Base-by-base conservation (phyloP, 2,113 vertebrate species). In the Chaenocephalus aceratus region DNA sequence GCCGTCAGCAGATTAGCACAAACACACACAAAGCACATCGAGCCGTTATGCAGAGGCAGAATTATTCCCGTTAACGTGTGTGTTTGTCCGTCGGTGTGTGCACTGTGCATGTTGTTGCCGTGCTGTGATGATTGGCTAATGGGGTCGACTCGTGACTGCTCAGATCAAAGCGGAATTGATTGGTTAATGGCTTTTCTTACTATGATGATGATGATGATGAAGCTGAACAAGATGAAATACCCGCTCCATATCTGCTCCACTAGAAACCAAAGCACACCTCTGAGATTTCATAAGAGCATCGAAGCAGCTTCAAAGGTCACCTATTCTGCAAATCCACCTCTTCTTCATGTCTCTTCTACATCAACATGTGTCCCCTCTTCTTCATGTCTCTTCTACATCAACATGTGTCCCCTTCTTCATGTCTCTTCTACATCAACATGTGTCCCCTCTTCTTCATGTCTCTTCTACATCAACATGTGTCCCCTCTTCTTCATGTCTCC, bases 31-130 rank as follows among this genome's bases (percentile, higher is more conserved):
- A 9, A 77, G 48, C 54, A 56, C 80, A 48, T 63, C 18, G 69
- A 58, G 69, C 45, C 72, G 45, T 78, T 66, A 62, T 54, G 72
- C 62, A 72, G 56, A 60, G 6, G 59, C 77, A 80, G 79, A 23
- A 72, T 63, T 23, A 81, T 75, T 86, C 53, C 21, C 26, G 81
- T 83, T 78, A 49, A 56, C 18, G 57, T 56, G 46, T 60, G 4
- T 53, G 6, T 30, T 21, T 65, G 59, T 58, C 54, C 15, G 1
- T 67, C 58, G 6, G 52, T 68, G 5, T 64, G 80, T 30, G 62
- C 44, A 72, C 76, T 48, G 77, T 89, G 92, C 92, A 91, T 90
- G 91, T 75, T 5, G 71, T 87, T 75, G 84, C 84, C 74, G 86
- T 70, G 84, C 83, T 75, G 81, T 75, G 83, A 79, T 88, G 75